phyloP scores from a whole-genome alignment of 2,888 invertebrate species.

The Bursaphelenchus okinawaensis region DNA sequence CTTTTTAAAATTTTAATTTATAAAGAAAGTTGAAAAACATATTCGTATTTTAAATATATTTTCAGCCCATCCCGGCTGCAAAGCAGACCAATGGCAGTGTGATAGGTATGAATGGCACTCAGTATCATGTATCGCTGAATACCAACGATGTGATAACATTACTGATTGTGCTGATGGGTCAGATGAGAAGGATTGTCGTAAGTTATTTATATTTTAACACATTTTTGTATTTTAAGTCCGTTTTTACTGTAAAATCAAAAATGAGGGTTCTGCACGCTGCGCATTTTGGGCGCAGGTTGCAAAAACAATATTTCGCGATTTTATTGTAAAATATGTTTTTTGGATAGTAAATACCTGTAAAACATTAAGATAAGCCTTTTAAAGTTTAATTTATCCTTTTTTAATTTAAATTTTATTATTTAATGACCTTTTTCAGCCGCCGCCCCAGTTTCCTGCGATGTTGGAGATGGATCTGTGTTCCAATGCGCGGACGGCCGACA shows the following conservation, averaged over 20 bases:
- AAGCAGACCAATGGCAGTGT: conserved; percentile 77
- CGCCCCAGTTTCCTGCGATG: conserved; percentile 34
- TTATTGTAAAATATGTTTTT: too few species aligned
- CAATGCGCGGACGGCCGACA: conserved; percentile 72
- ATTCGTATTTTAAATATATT: too few species aligned
- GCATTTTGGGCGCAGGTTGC: neutral
- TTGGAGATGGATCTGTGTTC: conserved; percentile 63
- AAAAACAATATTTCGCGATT: too few species aligned
- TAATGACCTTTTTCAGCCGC: conserved; percentile 18
- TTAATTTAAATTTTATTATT: neutral
- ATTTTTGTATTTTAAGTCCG: neutral
- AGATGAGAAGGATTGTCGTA: conserved; percentile 85
- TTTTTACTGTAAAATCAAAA: neutral
- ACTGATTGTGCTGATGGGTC: conserved; percentile 90
- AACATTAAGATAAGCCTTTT: too few species aligned
- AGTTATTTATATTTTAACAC: conserved; percentile 63
- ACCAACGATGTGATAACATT: conserved; percentile 87
- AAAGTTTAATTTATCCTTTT: neutral
- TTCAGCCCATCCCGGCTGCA: conserved; percentile 75
- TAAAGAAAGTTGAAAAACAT: too few species aligned
- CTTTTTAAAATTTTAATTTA: neutral
- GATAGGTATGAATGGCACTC: conserved; percentile 89
- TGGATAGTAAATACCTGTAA: too few species aligned
- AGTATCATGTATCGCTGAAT: conserved; percentile 86
- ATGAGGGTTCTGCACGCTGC: neutral